These are phyloP conservation scores for Bucco capensis DNA, from an alignment of 2,113 vertebrate genomes.

Conservation along the genomic window DNA sequence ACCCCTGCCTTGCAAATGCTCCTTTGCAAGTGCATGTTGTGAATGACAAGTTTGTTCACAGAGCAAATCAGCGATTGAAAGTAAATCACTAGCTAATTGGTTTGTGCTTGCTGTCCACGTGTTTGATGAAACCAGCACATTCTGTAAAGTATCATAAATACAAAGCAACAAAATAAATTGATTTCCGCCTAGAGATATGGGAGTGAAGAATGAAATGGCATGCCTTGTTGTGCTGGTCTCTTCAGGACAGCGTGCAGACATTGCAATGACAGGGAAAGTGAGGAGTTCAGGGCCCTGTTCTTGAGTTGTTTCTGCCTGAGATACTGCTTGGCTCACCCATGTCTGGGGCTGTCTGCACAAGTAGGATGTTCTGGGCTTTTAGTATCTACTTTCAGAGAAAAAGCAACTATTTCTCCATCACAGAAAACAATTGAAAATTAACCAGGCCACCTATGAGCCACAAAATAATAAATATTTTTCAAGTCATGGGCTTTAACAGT, in stretches of 20 bases:
- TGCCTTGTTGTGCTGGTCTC: neutral
- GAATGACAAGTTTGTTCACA: neutral
- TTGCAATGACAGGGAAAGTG: neutral
- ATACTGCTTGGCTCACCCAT: neutral
- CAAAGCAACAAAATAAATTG: neutral
- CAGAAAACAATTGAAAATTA: neutral
- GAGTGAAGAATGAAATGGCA: neutral
- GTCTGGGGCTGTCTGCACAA: neutral
- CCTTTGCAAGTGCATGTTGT: neutral
- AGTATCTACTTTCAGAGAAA: neutral
- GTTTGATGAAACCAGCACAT: neutral
- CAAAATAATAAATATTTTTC: neutral
- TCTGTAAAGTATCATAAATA: neutral
- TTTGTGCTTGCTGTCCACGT: neutral
- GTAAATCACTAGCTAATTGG: neutral
- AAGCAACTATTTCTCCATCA: neutral
- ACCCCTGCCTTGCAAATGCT: neutral
- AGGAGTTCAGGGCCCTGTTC: neutral
- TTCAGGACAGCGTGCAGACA: neutral
- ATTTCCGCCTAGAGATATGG: neutral
- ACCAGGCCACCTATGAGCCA: neutral
- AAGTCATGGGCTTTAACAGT: neutral
- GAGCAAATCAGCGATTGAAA: neutral
- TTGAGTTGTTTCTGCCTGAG: neutral
- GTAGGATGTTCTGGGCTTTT: neutral